Evolutionary conservation across 2,797 vertebrate species (phyloP).

Genomic region (Decapterus maruadsi): DNA sequence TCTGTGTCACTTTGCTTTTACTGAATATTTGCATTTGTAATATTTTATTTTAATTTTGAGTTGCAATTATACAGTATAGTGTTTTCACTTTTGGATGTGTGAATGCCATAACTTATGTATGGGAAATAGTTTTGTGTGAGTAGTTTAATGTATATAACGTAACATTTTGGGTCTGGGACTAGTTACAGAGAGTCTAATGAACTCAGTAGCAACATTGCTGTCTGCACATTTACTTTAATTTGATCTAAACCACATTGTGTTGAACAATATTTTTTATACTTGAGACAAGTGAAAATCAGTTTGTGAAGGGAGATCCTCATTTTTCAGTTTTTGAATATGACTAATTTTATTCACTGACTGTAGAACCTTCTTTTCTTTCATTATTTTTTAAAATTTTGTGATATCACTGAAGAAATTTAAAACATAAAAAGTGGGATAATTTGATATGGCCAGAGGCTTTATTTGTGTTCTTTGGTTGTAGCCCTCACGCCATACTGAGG

Average conservation of each 20-base stretch:
- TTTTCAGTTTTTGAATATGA: constrained; percentile 46
- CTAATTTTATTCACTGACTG: constrained; percentile 44
- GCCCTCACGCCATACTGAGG: constrained; percentile 22
- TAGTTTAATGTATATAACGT: constrained; percentile 53
- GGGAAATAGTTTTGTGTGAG: constrained; percentile 44
- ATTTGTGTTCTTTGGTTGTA: constrained; percentile 33
- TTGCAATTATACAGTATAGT: constrained; percentile 32
- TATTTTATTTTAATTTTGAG: constrained; percentile 60
- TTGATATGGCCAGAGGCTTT: constrained; percentile 2
- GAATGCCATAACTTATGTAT: constrained; percentile 63
- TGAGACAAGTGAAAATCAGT: constrained; percentile 50
- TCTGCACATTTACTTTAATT: constrained; percentile 44
- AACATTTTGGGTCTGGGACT: constrained; percentile 47
- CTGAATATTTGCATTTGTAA: constrained; percentile 49
- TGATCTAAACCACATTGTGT: constrained; percentile 61
- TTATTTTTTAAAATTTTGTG: constrained; percentile 68
- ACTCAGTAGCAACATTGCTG: constrained; percentile 26
- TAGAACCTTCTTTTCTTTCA: constrained; percentile 27
- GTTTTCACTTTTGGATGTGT: constrained; percentile 51
- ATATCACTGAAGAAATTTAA: constrained; percentile 57
- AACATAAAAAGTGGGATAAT: constrained; percentile 31
- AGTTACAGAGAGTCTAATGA: constrained; percentile 40
- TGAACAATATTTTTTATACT: constrained; percentile 69
- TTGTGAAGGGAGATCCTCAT: constrained; percentile 51
- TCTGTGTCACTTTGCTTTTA: constrained; percentile 47